A percentile compares a stretch with the other conserved stretches of the same genome.
phyloP scores from a whole-genome alignment of 2,113 vertebrate genomes.

The Calcarius ornatus region DNA sequence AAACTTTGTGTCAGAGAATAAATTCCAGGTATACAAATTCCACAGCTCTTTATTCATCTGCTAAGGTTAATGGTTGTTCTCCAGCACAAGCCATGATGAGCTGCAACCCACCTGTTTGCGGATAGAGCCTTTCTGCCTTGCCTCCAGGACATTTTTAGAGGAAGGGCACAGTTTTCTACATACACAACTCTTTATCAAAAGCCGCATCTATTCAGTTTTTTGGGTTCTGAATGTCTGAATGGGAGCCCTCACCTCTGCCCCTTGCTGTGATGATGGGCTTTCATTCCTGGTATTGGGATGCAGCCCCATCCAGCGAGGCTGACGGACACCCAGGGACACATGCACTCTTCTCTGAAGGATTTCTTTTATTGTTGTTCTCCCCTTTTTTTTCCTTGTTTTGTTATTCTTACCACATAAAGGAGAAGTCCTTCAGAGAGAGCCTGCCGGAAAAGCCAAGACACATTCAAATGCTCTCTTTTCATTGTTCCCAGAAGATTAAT shows the following conservation, averaged over 20 bases:
- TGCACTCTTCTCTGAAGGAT: background rate
- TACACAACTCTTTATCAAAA: background rate
- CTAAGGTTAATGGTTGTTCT: background rate
- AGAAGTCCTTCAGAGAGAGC: slow-evolving; percentile 43
- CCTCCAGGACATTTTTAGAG: background rate
- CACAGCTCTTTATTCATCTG: background rate
- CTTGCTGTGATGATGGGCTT: background rate
- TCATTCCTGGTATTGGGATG: background rate
- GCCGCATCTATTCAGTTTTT: background rate
- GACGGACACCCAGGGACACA: background rate
- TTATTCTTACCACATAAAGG: slow-evolving; percentile 26
- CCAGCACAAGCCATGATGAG: background rate
- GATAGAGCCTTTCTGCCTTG: background rate
- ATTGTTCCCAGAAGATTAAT: slow-evolving; percentile 62
- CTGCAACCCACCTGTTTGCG: background rate
- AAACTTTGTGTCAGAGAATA: background rate
- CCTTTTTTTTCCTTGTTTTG: background rate
- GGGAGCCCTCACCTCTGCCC: background rate
- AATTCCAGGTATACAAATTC: background rate
- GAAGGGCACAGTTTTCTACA: background rate
- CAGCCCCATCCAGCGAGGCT: background rate
- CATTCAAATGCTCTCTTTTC: slow-evolving; percentile 57
- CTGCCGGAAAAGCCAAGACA: slow-evolving; percentile 42
- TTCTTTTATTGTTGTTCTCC: slow-evolving; percentile 3
- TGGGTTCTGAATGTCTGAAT: background rate